phyloP scores from a whole-genome alignment of 2,113 vertebrate genomes.

The Sula dactylatra region DNA sequence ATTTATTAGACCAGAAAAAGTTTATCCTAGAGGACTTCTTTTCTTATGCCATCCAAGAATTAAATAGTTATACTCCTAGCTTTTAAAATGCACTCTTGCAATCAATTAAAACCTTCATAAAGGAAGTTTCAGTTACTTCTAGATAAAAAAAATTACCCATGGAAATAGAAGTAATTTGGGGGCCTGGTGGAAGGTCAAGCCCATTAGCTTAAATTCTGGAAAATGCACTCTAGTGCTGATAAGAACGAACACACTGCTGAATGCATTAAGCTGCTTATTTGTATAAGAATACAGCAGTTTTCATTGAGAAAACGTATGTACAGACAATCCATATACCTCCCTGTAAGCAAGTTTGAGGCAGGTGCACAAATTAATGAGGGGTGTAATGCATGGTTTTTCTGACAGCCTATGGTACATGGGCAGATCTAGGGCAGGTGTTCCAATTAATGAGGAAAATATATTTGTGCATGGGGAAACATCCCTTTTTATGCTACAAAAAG shows the following conservation, averaged over 20 bases:
- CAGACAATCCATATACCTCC: background rate
- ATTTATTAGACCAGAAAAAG: background rate
- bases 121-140: background rate
- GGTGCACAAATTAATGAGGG: slow-evolving; percentile 44
- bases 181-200: background rate
- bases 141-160: background rate
- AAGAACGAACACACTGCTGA: background rate
- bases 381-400: background rate
- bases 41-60: background rate
- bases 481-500: background rate
- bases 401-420: background rate
- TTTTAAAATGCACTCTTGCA: background rate
- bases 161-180: background rate
- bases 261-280: background rate
- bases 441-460: slow-evolving; percentile 34
- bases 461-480: background rate
- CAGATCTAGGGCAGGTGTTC: slow-evolving; percentile 23
- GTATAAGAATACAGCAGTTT: background rate
- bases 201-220: background rate
- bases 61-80: background rate
- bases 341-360: background rate
- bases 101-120: background rate
- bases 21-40: background rate
- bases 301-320: slow-evolving; percentile 19
- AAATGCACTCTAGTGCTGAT: background rate